These are phyloP conservation scores for Lytechinus variegatus DNA, from an alignment of 35 echinoderm and acorn worm genomes.

Conservation along the genomic window DNA sequence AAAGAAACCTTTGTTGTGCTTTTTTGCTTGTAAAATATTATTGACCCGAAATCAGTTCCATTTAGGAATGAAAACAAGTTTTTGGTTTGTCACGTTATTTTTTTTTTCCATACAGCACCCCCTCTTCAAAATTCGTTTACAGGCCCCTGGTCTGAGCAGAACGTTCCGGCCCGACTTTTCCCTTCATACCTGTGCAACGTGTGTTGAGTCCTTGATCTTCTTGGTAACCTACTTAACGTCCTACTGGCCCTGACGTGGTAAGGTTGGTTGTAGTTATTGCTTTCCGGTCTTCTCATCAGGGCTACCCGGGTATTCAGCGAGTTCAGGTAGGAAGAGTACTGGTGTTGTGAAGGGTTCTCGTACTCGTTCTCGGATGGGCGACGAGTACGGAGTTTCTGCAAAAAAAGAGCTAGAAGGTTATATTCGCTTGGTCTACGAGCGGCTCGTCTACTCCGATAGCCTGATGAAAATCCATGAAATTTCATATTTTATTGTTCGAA, in stretches of 20 bases:
- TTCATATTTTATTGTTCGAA: no score
- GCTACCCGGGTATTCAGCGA: slow-evolving; percentile 26
- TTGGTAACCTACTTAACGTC: background rate
- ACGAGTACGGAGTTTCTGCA: slow-evolving; percentile 30
- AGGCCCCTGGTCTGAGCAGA: no score
- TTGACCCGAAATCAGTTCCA: no score
- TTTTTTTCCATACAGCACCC: no score
- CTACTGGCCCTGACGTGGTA: background rate
- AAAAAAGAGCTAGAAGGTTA: background rate
- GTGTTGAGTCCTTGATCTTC: background rate
- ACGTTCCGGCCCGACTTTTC: background rate
- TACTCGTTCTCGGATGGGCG: slow-evolving; percentile 45
- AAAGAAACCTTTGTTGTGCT: no score
- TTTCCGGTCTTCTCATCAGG: slow-evolving; percentile 16
- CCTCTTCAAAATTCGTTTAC: no score
- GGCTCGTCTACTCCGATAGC: no score
- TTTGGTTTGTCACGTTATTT: no score
- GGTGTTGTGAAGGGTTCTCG: slow-evolving; percentile 39
- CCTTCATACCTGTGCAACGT: slow-evolving; percentile 22
- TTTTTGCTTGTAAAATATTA: no score
- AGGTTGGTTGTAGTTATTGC: slow-evolving; percentile 35
- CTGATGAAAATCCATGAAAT: no score
- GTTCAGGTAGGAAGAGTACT: slow-evolving; percentile 47
- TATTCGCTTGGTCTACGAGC: no score
- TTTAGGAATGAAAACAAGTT: no score